Evolutionary conservation across 2,888 invertebrate genomes (phyloP).

Genomic region (Scaptomyza cyrtandrae): DNA sequence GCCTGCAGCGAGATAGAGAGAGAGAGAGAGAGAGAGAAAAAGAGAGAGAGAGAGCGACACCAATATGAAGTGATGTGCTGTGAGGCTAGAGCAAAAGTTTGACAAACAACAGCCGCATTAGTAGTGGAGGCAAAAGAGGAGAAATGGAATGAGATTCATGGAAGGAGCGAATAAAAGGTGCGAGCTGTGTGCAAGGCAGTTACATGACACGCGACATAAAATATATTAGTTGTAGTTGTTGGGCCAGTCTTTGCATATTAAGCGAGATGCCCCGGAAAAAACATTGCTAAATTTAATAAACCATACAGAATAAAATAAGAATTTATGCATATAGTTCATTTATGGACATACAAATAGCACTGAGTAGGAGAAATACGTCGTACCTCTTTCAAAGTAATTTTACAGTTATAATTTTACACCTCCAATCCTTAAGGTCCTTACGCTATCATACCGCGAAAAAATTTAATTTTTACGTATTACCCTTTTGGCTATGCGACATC

Average conservation of each 20-base stretch:
- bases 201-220: slow-evolving; percentile 74
- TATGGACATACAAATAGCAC: slow-evolving; percentile 12
- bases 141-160: background rate
- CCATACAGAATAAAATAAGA: slow-evolving; percentile 15
- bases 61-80: background rate
- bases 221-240: slow-evolving; percentile 38
- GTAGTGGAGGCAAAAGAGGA: background rate
- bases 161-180: slow-evolving; percentile 23
- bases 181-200: slow-evolving; percentile 25
- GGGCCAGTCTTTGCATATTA: slow-evolving; percentile 25
- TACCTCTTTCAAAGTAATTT: no score
- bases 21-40: background rate
- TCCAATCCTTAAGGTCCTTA: no score
- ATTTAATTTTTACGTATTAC: no score
- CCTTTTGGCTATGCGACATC: no score
- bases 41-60: background rate
- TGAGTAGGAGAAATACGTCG: background rate
- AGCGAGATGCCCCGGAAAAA: slow-evolving; percentile 3
- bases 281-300: slow-evolving; percentile 66
- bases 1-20: slow-evolving; percentile 7
- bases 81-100: slow-evolving; percentile 59
- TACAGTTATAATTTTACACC: no score
- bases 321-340: slow-evolving; percentile 9
- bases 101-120: slow-evolving; percentile 65
- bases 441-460: no score